Base-by-base conservation (phyloP, 2,797 vertebrate species). In the Brotula barbata region DNA sequence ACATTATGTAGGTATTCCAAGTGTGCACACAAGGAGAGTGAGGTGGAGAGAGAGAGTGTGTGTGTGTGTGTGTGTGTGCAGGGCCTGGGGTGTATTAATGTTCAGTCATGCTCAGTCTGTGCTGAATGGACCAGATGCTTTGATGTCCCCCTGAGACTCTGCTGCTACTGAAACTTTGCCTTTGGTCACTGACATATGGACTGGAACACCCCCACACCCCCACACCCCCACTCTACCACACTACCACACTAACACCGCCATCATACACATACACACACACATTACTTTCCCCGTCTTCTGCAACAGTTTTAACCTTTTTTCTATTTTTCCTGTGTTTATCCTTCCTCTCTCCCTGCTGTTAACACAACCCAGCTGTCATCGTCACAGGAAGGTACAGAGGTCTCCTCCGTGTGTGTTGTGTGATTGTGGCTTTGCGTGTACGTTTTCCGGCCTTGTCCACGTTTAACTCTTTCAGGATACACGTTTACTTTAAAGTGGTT, bases 121-220 rank as follows among this genome's bases (percentile, higher is more conserved):
- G 54, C 47, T 75, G 74, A 78, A 68, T 64, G 28, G 43, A 69
- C 51, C 84, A 83, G 80, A 86, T 82, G 81, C 64, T 76, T 68
- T 65, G 52, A 78, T 54, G 41, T 53, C 45, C 78, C 79, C 67
- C 19, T 44, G 76, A 77, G 83, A 83, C 70, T 33, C 48, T 31
- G 41, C 33, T 60, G 46, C 63, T 59, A 45, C 50, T 60, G 43
- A 70, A 67, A 46, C 56, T 37, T 50, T 62, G 55, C 44, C 48
- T 63, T 47, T 31, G 31, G 62, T 64, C 72, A 78, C 42, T 8
- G 25, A 74, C 73, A 61, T 31, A 58, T 70, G 51, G 62, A 40
- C 46, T 31, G n/a, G 17, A 19, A 43, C 23, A 58, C 56, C 23
- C 31, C 46, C 54, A 60, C 40, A 56, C 20, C 34, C 54, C 33